Conservation (phyloP, 2,888 invertebrate species). For the Rhopalosiphum nymphaeae region DNA sequence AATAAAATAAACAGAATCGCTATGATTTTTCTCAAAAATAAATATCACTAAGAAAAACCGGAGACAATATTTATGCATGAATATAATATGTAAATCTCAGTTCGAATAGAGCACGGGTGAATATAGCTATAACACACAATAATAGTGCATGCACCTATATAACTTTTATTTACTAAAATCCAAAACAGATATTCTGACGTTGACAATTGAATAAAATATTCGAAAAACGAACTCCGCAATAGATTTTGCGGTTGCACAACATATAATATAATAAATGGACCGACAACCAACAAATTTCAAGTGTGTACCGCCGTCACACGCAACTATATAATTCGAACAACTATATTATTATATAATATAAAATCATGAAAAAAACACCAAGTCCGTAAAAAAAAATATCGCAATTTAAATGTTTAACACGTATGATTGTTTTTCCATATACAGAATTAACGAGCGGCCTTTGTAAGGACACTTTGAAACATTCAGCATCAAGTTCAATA, state of each 20-base stretch:
- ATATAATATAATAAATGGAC: neutral
- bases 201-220: slow-evolving; percentile 19
- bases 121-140: neutral
- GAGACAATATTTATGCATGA: neutral
- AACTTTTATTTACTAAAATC: neutral
- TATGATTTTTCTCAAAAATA: neutral
- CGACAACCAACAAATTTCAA: neutral
- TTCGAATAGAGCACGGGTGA: neutral
- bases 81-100: neutral
- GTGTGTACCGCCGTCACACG: slow-evolving; percentile 1
- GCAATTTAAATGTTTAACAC: neutral
- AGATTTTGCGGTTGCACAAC: neutral
- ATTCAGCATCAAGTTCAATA: neutral
- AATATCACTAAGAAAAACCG: neutral
- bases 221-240: neutral
- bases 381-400: neutral
- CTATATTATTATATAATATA: neutral
- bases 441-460: neutral
- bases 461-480: neutral
- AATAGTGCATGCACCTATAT: neutral
- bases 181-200: slow-evolving; percentile 29
- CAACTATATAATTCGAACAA: neutral
- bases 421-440: neutral
- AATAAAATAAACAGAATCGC: neutral
- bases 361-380: neutral